These are phyloP conservation scores for Aradophagus sp. DNA, from an alignment of 1,140 invertebrate genomes.

Conservation along the genomic window DNA sequence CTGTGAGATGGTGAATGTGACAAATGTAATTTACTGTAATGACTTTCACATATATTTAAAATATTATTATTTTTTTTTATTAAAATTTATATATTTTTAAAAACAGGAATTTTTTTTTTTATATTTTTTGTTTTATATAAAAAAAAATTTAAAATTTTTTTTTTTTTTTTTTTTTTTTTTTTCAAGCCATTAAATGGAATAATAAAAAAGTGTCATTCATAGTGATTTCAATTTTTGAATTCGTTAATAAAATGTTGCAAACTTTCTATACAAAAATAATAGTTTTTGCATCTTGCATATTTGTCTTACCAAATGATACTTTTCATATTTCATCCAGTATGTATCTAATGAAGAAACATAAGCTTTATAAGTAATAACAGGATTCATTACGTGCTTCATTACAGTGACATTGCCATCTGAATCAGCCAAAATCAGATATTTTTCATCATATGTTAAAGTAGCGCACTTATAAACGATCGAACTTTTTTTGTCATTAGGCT, in stretches of 20 bases:
- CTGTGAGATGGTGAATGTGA: too few relatives aligned
- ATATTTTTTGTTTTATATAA: too few relatives aligned
- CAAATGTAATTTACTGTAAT: too few relatives aligned
- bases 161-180: conserved; percentile 2
- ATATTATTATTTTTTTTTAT: too few relatives aligned
- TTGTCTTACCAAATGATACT: conserved; percentile 63
- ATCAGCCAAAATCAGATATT: conserved; percentile 67
- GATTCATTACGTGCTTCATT: conserved; percentile 54
- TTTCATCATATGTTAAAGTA: conserved; percentile 67
- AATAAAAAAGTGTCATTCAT: too few relatives aligned
- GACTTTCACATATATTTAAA: too few relatives aligned
- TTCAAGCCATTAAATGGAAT: conserved; percentile 7
- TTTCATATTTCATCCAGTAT: conserved; percentile 62
- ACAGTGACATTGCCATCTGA: conserved; percentile 65
- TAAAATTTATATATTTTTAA: too few relatives aligned
- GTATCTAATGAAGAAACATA: conserved; percentile 67
- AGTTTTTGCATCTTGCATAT: too few relatives aligned
- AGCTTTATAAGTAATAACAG: conserved; percentile 63
- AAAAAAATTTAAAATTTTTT: conserved; percentile 8
- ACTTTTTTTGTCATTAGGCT: conserved; percentile 17
- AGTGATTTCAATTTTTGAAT: too few relatives aligned
- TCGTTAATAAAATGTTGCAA: too few relatives aligned
- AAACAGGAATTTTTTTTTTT: too few relatives aligned
- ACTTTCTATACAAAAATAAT: too few relatives aligned
- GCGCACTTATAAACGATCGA: conserved; percentile 59